phyloP scores from a whole-genome alignment of 1,140 invertebrate species.

The Eciton burchellii region DNA sequence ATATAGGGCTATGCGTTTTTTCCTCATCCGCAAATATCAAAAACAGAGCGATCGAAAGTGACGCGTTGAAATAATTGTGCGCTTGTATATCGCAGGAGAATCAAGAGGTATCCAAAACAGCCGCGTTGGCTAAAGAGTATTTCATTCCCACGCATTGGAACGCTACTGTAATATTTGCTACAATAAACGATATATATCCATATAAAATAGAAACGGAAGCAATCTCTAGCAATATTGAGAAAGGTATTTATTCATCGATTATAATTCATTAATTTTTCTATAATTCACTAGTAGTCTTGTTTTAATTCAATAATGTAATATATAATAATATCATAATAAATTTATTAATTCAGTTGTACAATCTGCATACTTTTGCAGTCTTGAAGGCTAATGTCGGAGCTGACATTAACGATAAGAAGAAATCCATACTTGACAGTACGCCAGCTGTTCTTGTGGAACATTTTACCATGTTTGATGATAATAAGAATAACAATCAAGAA shows the following conservation, averaged over 20 bases:
- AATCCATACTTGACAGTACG: constrained; percentile 60
- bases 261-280: constrained; percentile 27
- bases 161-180: constrained; percentile 69
- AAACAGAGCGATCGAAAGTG: not conserved
- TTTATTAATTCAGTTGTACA: not conserved
- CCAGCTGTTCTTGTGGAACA: constrained; percentile 62
- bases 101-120: constrained; percentile 62
- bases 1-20: not conserved
- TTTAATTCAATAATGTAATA: too few relatives aligned
- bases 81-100: constrained; percentile 66
- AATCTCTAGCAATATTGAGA: constrained; percentile 70
- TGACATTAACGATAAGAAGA: constrained; percentile 69
- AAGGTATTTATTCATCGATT: constrained; percentile 70
- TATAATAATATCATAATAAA: too few relatives aligned
- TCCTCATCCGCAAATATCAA: constrained; percentile 11
- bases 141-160: constrained; percentile 65
- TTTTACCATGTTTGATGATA: constrained; percentile 70
- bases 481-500: constrained; percentile 77
- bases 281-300: not conserved
- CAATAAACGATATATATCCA: constrained; percentile 72
- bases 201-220: constrained; percentile 71
- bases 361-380: constrained; percentile 26
- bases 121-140: constrained; percentile 67
- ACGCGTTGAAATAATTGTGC: constrained; percentile 24
- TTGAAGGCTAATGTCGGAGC: constrained; percentile 60